Base-by-base conservation (phyloP, 2,113 vertebrate species). In the Callithrix jacchus region DNA sequence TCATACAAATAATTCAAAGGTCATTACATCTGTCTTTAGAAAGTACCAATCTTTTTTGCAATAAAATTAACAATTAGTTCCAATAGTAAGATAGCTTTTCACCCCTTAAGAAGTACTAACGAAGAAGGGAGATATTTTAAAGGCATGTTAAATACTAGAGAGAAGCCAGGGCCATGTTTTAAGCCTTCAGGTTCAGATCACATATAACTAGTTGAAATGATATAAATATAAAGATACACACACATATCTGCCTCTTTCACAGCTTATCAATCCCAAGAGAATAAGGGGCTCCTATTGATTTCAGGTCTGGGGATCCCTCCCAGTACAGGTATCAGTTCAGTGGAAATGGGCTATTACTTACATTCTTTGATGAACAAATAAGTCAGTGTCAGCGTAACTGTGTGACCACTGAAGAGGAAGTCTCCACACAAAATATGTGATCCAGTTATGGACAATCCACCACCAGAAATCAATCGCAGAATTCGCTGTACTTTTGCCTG, bases 351-450 rank as follows among this genome's bases (percentile, higher is more conserved):
- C 35, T 30, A 25, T 66, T 77, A 99, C 99, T 99, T 98, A 99
- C 99, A 99, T 98, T 99, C 99, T 97, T 99, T 99, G 98, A 99
- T 99, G 98, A 99, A 99, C 93, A 99, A 98, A 92, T 99, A 99
- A 17, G 99, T 99, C 87, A 99, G 99, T 0, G 99, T 99, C 97
- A 99, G 98, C 93, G 99, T 98, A 87, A 99, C 99, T 0, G 99
- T 99, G 98, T 99, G 99, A 40, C 99, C 99, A 6, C 99, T 99
- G 97, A 99, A 99, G 52, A 99, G 98, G 96, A 99, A 99, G 98
- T 99, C 99, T 96, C 99, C 99, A 6, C 99, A 99, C 89, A 99
- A 94, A 97, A 99, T 99, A 93, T 99, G 99, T 0, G 99, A 99
- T 84, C 99, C 99, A 2, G 99, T 99, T 93, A 99, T 99, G 96